phyloP scores from a whole-genome alignment of 2,113 vertebrate genomes.

The Pogona vitticeps region DNA sequence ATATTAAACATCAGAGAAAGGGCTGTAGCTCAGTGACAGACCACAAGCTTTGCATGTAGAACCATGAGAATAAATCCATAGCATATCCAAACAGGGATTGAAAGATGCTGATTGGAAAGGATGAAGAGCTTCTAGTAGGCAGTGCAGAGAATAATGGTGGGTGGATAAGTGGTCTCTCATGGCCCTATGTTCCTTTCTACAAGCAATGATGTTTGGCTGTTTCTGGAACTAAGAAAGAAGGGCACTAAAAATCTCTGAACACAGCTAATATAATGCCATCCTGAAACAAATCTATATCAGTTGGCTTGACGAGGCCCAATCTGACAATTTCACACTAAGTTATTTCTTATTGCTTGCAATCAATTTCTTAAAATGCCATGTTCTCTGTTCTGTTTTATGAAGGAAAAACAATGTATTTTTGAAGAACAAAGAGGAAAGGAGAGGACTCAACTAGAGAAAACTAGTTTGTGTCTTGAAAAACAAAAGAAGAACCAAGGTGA shows the following conservation, averaged over 20 bases:
- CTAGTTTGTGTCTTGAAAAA: neutral
- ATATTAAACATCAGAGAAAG: neutral
- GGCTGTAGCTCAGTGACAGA: neutral
- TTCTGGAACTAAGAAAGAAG: neutral
- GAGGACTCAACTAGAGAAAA: neutral
- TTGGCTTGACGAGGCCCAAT: constrained; percentile 38
- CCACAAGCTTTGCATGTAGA: neutral
- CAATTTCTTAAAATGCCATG: constrained; percentile 43
- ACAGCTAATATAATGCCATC: neutral
- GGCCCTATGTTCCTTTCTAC: neutral
- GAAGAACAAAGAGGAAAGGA: no score
- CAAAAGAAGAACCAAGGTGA: neutral
- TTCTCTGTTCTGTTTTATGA: constrained; percentile 19
- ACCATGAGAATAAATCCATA: neutral
- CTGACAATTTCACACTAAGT: constrained; percentile 34
- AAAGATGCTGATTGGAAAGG: neutral
- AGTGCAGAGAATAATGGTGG: neutral
- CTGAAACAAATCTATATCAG: constrained; percentile 14
- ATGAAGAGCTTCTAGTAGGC: neutral
- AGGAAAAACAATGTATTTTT: constrained; percentile 18
- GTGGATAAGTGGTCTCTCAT: no score
- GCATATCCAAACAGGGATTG: neutral
- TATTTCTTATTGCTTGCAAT: constrained; percentile 42
- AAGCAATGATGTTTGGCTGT: neutral
- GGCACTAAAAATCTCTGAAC: neutral